These are phyloP conservation scores for Ceratoteleas bidentatus DNA, from an alignment of 1,140 invertebrate species.

Conservation along the genomic window DNA sequence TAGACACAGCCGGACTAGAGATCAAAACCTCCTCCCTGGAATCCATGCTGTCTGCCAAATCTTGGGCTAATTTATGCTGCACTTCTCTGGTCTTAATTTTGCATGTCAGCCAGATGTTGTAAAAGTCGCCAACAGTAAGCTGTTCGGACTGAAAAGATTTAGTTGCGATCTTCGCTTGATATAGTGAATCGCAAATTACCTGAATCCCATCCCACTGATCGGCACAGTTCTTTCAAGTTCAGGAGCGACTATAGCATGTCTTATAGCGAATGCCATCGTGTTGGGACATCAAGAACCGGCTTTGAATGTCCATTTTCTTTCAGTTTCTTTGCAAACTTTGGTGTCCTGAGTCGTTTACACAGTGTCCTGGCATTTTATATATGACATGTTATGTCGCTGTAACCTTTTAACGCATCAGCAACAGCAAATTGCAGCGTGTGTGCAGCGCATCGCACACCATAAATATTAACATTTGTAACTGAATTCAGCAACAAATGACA, in stretches of 20 bases:
- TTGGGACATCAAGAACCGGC: not conserved
- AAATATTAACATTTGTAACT: not conserved
- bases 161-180: not conserved
- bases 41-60: not conserved
- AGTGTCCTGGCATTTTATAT: conserved; percentile 1
- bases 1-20: not conserved
- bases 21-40: not conserved
- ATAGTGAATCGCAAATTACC: not conserved
- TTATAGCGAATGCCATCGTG: conserved; percentile 9
- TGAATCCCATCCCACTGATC: not conserved
- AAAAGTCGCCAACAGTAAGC: not conserved
- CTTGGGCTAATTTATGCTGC: not conserved
- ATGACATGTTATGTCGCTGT: not conserved
- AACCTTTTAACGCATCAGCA: conserved; percentile 4
- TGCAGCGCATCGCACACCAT: conserved; percentile 8
- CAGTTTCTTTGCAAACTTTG: conserved; percentile 5
- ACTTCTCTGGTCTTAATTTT: not conserved
- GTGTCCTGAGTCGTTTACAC: conserved; percentile 2
- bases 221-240: conserved; percentile 4
- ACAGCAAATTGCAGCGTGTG: conserved; percentile 7
- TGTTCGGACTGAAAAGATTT: not conserved
- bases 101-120: not conserved
- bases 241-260: conserved; percentile 6
- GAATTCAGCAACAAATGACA: conserved; percentile 2
- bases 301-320: not conserved